Evolutionary conservation across 2,113 vertebrate species (phyloP), one percentile per base, ranked within the genome.

Genomic region (Petroica traversi): DNA sequence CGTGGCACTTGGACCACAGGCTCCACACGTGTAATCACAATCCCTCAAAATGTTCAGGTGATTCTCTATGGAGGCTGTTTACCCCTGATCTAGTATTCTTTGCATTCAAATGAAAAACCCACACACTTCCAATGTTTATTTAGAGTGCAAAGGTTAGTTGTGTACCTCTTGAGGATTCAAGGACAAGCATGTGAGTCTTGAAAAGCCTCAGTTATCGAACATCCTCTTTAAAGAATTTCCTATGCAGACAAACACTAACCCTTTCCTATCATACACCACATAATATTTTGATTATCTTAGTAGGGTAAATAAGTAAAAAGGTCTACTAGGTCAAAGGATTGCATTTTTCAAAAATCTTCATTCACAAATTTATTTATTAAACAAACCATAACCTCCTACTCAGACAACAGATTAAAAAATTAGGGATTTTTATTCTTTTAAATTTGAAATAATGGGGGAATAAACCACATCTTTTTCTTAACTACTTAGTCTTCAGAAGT

Each of bases 1-100:
- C 0, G 0, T 5, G 14, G 14, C 36, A 8, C 19, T 31, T 8
- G 23, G 19, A 33, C 34, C 0, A 1, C 49, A 17, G 23, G 22
- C 11, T 25, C n/a, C 38, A 31, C 0, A 0, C 7, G 12, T 33
- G 9, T 11, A 14, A 3, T 28, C 19, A 8, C 43, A 28, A 2
- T 13, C 7, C 19, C 23, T 46, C 40, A n/a, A 24, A 48, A 36
- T 41, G 25, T 48, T 71, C 38, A 29, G 19, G 17, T 63, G 19
- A 24, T 5, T 40, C 4, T 34, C 57, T 46, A 0, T 16, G 14
- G 23, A 75, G 18, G 38, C 31, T 28, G 8, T 28, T 57, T 57
- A 23, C 14, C 22, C 25, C 22, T 41, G 9, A 71, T 23, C 13
- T n/a, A 40, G 22, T 49, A 11, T 29, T 54, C 25, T 67, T 28